Evolutionary conservation across 2,888 invertebrate genomes (phyloP).

Genomic region (Pseudolycoriella hygida): DNA sequence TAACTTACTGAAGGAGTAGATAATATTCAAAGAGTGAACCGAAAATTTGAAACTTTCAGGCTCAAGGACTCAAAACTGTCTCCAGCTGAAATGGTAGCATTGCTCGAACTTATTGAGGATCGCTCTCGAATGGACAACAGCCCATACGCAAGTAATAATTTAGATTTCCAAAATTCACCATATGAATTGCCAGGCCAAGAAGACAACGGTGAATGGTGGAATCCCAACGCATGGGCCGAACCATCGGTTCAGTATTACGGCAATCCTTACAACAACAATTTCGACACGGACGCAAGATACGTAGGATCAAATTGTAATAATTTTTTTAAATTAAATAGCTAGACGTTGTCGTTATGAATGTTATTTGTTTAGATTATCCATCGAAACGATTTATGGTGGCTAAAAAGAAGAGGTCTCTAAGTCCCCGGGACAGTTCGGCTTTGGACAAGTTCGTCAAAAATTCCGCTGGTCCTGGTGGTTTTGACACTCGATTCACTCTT

Average conservation of each 20-base stretch:
- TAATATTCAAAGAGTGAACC: too few species aligned
- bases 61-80: constrained; percentile 22
- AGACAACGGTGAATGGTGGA: constrained; percentile 14
- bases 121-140: constrained; percentile 19
- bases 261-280: constrained; percentile 21
- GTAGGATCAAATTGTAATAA: constrained; percentile 12
- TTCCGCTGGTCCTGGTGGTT: not conserved
- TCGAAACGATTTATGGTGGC: constrained; percentile 27
- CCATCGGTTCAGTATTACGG: constrained; percentile 23
- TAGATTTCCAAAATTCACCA: constrained; percentile 2
- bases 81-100: constrained; percentile 27
- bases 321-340: too few species aligned
- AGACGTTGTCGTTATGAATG: too few species aligned
- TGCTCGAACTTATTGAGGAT: constrained; percentile 26
- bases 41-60: too few species aligned
- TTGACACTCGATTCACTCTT: not conserved
- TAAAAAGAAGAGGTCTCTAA: constrained; percentile 26
- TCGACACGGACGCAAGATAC: constrained; percentile 22
- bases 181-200: constrained; percentile 16
- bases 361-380: constrained; percentile 6
- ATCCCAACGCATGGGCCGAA: constrained; percentile 18
- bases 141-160: constrained; percentile 12
- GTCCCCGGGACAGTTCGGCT: constrained; percentile 7
- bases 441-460: not conserved
- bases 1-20: too few species aligned